Base-by-base conservation (phyloP, 35 echinoderm and acorn worm species). In the Stichopus chloronotus region DNA sequence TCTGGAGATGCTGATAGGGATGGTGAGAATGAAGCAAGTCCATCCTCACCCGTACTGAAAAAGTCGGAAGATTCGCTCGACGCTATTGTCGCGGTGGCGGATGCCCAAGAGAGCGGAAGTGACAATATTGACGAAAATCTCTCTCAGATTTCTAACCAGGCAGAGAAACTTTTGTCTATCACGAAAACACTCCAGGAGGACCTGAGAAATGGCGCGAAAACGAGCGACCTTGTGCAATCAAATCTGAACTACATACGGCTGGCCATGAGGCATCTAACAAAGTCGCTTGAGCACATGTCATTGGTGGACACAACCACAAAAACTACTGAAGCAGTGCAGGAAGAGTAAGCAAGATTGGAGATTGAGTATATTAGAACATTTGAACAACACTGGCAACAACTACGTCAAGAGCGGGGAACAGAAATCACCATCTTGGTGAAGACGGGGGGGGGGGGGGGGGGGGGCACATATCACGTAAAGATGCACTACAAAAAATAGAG, bases 221-320 rank as follows among this genome's bases (percentile, higher is more conserved):
- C 14, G 9, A 21, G 76, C 6, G 90, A 91, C n/a, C 55, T 65
- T 4, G 76, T 79, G 25, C 90, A 91, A 65, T n/a, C 53, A 9
- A 56, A 91, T 56, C n/a, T 91, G 76, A 91, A 91, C 43, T 79
- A 79, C 53, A 79, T 91, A 13, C 90, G 90, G 5, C 52, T 54
- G 0, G 90, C 90, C 10, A 79, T 91, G 90, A 91, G 57, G 54
- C 90, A 91, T 19, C 90, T 91, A 4, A 72, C 56, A 11, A 91
- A 78, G 24, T 78, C 72, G 9, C 76, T 91, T 3, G 52, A 91
- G 16, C 74, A 77, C 52, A 77, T 91, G 69, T 58, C 53, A 58
- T 25, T 91, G 72, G 65, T 91, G 5, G 90, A 79, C 7, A 4
- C 43, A 8, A 30, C 22, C 2, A 63, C 8, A 57, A 88, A 58